These are phyloP conservation scores for Eupithecia tripunctaria DNA, from an alignment of 2,888 invertebrate species.

Conservation along the genomic window DNA sequence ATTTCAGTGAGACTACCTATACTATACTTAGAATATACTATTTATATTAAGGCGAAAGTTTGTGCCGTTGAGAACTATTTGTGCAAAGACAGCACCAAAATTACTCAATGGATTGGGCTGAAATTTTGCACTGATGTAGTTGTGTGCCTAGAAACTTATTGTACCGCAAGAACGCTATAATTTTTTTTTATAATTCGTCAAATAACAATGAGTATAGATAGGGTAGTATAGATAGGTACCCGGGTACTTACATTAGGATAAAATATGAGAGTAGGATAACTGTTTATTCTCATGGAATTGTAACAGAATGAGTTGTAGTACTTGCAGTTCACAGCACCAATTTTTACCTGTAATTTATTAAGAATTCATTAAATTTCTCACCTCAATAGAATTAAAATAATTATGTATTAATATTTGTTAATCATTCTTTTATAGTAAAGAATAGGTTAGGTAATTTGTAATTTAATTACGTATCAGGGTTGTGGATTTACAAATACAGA, in stretches of 20 bases:
- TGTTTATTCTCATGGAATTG: constrained; percentile 87
- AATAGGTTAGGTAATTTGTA: neutral
- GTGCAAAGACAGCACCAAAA: no score
- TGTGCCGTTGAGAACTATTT: no score
- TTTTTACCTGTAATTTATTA: constrained; percentile 74
- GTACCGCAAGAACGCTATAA: no score
- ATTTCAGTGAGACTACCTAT: neutral
- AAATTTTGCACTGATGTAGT: no score
- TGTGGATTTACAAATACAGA: neutral
- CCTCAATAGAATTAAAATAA: neutral
- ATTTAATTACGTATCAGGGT: no score
- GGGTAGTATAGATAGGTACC: neutral
- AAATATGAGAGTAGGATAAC: constrained; percentile 91
- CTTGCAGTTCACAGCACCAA: constrained; percentile 95
- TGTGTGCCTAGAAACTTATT: no score
- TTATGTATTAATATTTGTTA: neutral
- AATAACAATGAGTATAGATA: no score
- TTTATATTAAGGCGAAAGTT: no score
- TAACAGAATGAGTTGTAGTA: constrained; percentile 92
- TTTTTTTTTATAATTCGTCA: no score
- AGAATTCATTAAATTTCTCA: neutral
- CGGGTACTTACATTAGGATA: constrained; percentile 82
- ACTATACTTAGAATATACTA: neutral
- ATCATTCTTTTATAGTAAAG: neutral
- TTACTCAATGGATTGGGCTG: no score